Evolutionary conservation across 2,797 vertebrate species (phyloP), one percentile per base, ranked within the genome.

Genomic region (Enteromius paludinosus): DNA sequence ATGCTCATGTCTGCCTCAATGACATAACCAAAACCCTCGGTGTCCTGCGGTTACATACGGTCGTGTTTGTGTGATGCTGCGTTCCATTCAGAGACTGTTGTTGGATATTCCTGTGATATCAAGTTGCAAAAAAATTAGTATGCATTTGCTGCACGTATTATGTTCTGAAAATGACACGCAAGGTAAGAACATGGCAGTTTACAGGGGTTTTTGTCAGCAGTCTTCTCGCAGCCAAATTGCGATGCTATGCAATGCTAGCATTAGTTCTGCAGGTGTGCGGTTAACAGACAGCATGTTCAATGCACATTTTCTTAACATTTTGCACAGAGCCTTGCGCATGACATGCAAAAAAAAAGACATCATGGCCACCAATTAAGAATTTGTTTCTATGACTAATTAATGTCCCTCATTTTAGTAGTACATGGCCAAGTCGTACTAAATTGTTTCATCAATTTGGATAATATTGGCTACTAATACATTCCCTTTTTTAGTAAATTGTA

Each of bases 1-100:
- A 68, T 64, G 35, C 28, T 72, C 84, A 86, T 86, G 88, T 87
- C 86, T 84, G 87, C 89, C 85, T 87, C 80, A 83, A 78, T 87
- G 72, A 89, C 89, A 88, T 86, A 75, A 75, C 70, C 78, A 78
- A 72, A 86, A 81, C 54, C 65, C 54, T 35, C 54, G 62, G 43
- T 74, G 33, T 81, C 23, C 30, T 54, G 43, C 56, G 20, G 17
- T 69, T 33, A 6, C 33, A 12, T 54, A 10, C 65, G 28, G 52
- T 59, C 25, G 17, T 45, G 28, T 47, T 35, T 14, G 25, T 52
- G 54, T 2, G 35, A 17, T 33, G 52, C 52, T 61, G 69, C 43
- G 45, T 82, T 82, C 59, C 70, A 74, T 82, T 74, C 70, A 45
- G 38, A 38, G 52, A n/a, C 1, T 68, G 28, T 25, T 80, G 52